phyloP scores from a whole-genome alignment of 1,140 invertebrate species.

The Drosophila ambigua region DNA sequence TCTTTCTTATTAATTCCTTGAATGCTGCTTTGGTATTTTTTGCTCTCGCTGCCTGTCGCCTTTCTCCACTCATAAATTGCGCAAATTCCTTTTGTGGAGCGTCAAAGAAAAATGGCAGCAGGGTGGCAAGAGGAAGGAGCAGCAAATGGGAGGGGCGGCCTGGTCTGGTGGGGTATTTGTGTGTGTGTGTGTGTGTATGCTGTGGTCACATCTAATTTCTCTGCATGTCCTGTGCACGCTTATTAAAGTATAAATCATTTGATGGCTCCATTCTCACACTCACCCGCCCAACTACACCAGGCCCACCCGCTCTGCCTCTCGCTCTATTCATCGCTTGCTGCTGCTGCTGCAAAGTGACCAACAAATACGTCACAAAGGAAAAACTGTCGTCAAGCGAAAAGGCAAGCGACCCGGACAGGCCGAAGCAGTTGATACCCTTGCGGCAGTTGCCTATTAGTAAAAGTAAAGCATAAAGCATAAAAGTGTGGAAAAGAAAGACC shows the following conservation, averaged over 20 bases:
- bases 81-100: constrained; percentile 72
- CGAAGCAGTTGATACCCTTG: no score
- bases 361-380: constrained; percentile 50
- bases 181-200: background rate
- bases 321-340: background rate
- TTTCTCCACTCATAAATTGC: constrained; percentile 70
- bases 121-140: background rate
- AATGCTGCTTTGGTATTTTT: constrained; percentile 68
- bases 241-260: constrained; percentile 81
- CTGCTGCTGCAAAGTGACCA: constrained; percentile 42
- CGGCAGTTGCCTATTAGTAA: no score
- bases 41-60: background rate
- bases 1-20: constrained; percentile 69
- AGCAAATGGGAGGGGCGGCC: background rate
- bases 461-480: background rate
- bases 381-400: constrained; percentile 36
- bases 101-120: constrained; percentile 54
- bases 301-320: no score
- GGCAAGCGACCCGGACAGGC: background rate
- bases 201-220: constrained; percentile 71
- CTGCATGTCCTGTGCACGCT: constrained; percentile 67
- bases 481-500: background rate
- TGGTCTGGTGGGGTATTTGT: constrained; percentile 10
- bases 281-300: background rate
- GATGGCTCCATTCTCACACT: constrained; percentile 6